Percentiles rank a stretch among this genome's conserved stretches.
phyloP scores from a whole-genome alignment of 30 jellyfish, hydroid and myxozoan species.

The Rhopilema esculentum region DNA sequence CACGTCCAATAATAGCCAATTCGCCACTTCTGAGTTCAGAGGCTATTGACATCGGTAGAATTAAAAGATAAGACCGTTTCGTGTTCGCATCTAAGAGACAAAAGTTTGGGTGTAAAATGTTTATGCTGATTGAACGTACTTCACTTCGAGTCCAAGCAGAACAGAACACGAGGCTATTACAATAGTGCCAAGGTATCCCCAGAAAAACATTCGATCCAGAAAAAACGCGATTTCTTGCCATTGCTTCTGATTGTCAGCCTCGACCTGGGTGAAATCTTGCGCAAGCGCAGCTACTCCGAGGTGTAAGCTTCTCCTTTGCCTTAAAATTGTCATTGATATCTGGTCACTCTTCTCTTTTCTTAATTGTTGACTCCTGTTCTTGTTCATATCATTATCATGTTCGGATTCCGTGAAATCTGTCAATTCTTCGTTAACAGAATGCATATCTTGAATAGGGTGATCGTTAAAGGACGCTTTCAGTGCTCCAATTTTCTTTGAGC shows the following conservation, averaged over 20 bases:
- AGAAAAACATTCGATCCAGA: constrained; percentile 64
- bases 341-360: not conserved
- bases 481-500: constrained; percentile 44
- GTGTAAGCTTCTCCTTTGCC: not conserved
- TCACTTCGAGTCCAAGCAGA: constrained; percentile 58
- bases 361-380: not conserved
- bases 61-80: not conserved
- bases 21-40: no score
- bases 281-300: not conserved
- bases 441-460: not conserved
- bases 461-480: constrained; percentile 29
- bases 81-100: not conserved
- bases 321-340: not conserved
- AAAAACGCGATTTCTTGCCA: constrained; percentile 72
- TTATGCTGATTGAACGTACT: not conserved
- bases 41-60: no score
- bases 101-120: not conserved
- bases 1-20: no score
- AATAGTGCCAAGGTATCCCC: constrained; percentile 41
- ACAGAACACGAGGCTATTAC: constrained; percentile 52
- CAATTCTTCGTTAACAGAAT: constrained; percentile 22
- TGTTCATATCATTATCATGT: not conserved
- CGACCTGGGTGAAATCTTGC: constrained; percentile 42
- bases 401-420: not conserved
- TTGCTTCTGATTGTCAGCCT: constrained; percentile 48